These are phyloP conservation scores for Pyrgus malvae DNA, from an alignment of 2,888 invertebrate genomes.

Conservation along the genomic window DNA sequence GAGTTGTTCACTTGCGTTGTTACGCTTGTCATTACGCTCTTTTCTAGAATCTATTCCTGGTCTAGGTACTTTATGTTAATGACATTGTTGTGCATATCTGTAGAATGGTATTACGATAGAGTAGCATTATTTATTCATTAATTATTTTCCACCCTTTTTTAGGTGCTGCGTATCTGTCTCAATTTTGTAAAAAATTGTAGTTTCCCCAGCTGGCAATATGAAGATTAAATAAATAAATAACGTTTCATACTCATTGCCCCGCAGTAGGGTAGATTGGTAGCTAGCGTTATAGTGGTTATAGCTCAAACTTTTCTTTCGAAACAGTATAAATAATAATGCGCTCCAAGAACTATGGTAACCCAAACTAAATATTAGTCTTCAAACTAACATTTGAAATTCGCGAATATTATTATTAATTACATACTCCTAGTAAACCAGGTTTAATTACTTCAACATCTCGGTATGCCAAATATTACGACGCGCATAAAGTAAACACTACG, in stretches of 20 bases:
- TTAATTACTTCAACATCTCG: slow-evolving; percentile 12
- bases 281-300: too few relatives aligned
- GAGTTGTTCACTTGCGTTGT: slow-evolving; percentile 24
- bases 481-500: slow-evolving; percentile 7
- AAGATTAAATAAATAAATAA: too few relatives aligned
- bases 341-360: slow-evolving; percentile 4
- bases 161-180: too few relatives aligned
- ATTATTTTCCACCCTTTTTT: too few relatives aligned
- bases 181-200: too few relatives aligned
- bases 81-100: neutral
- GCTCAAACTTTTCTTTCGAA: too few relatives aligned
- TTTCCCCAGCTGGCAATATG: too few relatives aligned
- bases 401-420: slow-evolving; percentile 15
- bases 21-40: slow-evolving; percentile 19
- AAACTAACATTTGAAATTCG: slow-evolving; percentile 8
- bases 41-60: neutral
- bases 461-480: slow-evolving; percentile 4
- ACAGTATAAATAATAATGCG: neutral
- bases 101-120: too few relatives aligned
- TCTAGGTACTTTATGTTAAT: too few relatives aligned
- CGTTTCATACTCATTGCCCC: too few relatives aligned
- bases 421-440: slow-evolving; percentile 7
- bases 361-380: neutral
- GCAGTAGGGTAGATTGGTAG: too few relatives aligned
- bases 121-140: too few relatives aligned